Base-by-base conservation (phyloP, 1,140 invertebrate genomes). In the Dendroctonus ponderosae region DNA sequence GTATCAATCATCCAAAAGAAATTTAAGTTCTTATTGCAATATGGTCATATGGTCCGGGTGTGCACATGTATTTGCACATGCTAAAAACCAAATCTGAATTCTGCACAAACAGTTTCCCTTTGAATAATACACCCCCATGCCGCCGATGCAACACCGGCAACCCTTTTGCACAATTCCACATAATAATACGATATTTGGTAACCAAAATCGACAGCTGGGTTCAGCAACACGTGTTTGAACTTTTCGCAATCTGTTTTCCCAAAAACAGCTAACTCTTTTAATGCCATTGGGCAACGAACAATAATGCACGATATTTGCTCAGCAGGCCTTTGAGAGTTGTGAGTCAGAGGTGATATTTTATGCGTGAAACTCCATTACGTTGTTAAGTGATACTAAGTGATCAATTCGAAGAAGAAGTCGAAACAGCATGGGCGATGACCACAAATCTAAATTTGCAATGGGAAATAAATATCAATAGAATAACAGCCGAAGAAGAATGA, bases 131-230 rank as follows among this genome's bases (percentile, higher is more conserved):
- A 9, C 44, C 57, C 44, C 49, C 26, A 26, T 26, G 26, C 26
- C 26, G 26, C 26, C 44, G 43, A 26, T 58, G 46, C 57, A 39
- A 59, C 26, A 49, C 44, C 12, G 7, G 37, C 46, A 65, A 65
- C 62, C 62, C 62, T 65, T 62, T 65, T 65, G 62, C 62, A 65
- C 62, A 65, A 65, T 56, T 49, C 15, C 62, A 58, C 56, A 65
- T 58, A 65, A 65, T 50, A 65, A 57, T 57, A 48, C 43, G 3
- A 48, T 59, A 48, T 59, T 59, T 59, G 57, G 42, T 41, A 51
- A 39, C 46, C 48, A 52, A 51, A 65, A 37, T 58, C 44, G 52
- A 48, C 62, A 65, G 62, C 8, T 68, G 54, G 51, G 41, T 37
- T 38, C 3, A 54, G 65, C 66, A 26, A 26, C 26, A 67, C 66